Evolutionary conservation across 2,797 vertebrate species (phyloP), one percentile per base, ranked within the genome.

Genomic region (Philypnodon macrostomus): DNA sequence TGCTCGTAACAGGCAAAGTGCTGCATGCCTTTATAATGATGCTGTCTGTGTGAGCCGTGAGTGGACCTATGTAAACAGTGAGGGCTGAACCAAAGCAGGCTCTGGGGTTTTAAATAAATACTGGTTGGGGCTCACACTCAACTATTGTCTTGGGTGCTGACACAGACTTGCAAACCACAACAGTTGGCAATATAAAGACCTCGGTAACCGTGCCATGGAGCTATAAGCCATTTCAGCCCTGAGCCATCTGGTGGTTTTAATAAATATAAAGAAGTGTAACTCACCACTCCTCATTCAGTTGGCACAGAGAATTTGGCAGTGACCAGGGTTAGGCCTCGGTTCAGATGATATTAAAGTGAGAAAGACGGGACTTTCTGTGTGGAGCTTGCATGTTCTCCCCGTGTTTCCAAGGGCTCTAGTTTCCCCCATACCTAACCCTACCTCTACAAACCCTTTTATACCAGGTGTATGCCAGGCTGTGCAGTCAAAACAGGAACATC

Each of bases 21-120:
- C 48, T 50, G 51, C 79, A 72, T 79, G 63, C 71, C 67, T 80
- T 63, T 29, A 67, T 57, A 74, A 75, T 71, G 67, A 75, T 64
- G 60, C 59, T 46, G 30, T 64, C 33, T 59, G 47, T 54, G 40
- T 45, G 40, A 48, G 41, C 52, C 34, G 38, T n/a, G 48, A 23
- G 41, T 47, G 62, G 57, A 65, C 68, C 65, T 68, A 59, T 76
- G 73, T 68, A 85, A 82, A 83, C 70, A 81, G 36, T 54, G 55
- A 73, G 61, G 65, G 67, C 67, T 73, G 53, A 67, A 68, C 57
- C 75, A 74, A 82, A 72, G 67, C 71, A 56, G 66, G 68, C 66
- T 80, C 41, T 67, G 41, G 53, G 65, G 62, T 77, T 83, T 80
- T 66, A 64, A 79, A 83, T 71, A 80, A 86, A 86, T 84, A 82